Base-by-base conservation (phyloP, 2,797 vertebrate species). In the Takifugu rubripes region DNA sequence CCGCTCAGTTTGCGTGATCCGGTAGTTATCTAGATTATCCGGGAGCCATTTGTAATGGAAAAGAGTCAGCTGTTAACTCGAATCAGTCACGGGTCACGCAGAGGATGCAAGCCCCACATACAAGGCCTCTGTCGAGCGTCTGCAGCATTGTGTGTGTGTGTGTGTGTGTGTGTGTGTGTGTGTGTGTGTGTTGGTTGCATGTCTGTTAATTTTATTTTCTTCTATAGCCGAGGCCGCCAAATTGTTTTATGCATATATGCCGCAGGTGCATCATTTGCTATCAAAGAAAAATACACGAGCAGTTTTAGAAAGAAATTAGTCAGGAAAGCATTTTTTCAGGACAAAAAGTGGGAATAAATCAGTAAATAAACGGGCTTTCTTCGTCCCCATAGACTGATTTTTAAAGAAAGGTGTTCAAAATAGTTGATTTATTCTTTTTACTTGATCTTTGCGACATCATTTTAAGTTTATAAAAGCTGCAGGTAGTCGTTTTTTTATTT, bases 1-100 rank as follows among this genome's bases (percentile, higher is more conserved):
- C 77, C 57, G 64, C 69, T 69, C 64, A 10, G 84, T 84, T 87
- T 88, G 87, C 87, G 87, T 89, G 88, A 89, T 87, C 73, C 79
- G 52, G 82, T 79, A 79, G 84, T 88, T 87, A 84, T 82, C 83
- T 62, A 84, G 85, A 88, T 88, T 84, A 84, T 89, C 86, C 88
- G 78, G 72, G 57, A 90, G 88, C 81, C 84, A 84, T 87, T 89
- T 83, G 74, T 85, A 85, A 87, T 84, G 83, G 84, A 86, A 89
- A 87, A 84, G 82, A 88, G 79, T 88, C 84, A 84, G 83, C 87
- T 90, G 89, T 88, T 88, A 88, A 87, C 84, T 89, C 82, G 77
- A 80, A 86, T 88, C 87, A 89, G 84, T 88, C 87, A 88, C 79
- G 79, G 88, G 84, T 88, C 88, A 87, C 77, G 82, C 84, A 88